Conservation (phyloP, 1,140 invertebrate genomes). For the Lysiphlebus fabarum region DNA sequence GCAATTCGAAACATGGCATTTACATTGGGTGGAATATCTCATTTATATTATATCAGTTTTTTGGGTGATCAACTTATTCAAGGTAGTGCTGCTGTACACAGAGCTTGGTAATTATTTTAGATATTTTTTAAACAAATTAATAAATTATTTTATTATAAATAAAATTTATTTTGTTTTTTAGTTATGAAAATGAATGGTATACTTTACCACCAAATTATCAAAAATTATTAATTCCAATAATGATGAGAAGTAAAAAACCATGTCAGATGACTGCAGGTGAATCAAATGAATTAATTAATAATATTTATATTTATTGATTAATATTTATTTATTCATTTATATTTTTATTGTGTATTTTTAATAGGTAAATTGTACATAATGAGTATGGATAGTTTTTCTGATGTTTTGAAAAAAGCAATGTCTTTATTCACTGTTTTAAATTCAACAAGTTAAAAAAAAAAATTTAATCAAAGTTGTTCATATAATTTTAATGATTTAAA, state of each 20-base stretch:
- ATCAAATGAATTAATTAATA: too few species aligned
- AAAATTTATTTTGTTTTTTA: background rate
- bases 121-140: background rate
- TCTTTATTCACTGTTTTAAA: constrained; percentile 24
- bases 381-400: too few species aligned
- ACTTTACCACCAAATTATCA: background rate
- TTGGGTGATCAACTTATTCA: constrained; percentile 27
- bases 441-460: constrained; percentile 7
- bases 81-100: constrained; percentile 22
- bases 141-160: background rate
- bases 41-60: constrained; percentile 29
- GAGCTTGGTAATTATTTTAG: constrained; percentile 24
- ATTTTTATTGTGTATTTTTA: too few species aligned
- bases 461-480: background rate
- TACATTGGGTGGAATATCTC: constrained; percentile 15
- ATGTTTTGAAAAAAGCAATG: constrained; percentile 20
- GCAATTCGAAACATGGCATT: constrained; percentile 16
- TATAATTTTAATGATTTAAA: too few species aligned
- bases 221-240: background rate
- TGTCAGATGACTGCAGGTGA: constrained; percentile 8
- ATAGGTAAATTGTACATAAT: too few species aligned
- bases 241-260: background rate
- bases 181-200: too few species aligned
- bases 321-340: too few species aligned
- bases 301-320: too few species aligned